A percentile compares a stretch with the other conserved stretches of the same genome.
These are phyloP conservation scores for Tapera naevia DNA, from an alignment of 2,797 vertebrate species.

Conservation along the genomic window DNA sequence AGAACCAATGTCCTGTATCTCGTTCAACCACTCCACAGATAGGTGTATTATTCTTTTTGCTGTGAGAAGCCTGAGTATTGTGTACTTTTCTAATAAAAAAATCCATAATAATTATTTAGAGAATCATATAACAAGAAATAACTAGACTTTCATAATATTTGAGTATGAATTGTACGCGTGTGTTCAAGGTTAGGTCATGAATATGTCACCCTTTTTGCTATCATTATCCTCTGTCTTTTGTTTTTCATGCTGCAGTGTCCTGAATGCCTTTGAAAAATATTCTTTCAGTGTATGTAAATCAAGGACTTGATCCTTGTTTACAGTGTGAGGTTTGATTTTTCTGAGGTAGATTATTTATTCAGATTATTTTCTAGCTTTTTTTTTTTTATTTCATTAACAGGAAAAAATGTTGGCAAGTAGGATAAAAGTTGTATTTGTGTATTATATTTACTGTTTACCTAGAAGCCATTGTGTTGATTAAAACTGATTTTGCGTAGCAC, in stretches of 20 bases:
- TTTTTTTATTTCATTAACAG: neutral
- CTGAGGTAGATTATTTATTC: neutral
- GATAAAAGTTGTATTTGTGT: neutral
- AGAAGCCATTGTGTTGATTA: neutral
- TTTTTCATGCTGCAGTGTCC: neutral
- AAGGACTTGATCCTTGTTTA: neutral
- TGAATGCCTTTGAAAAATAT: neutral
- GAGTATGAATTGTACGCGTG: neutral
- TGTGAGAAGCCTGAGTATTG: neutral
- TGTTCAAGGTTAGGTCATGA: neutral
- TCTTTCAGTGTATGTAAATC: neutral
- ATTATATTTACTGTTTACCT: neutral
- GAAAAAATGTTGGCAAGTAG: neutral
- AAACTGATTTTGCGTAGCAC: neutral
- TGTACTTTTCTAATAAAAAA: neutral
- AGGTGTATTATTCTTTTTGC: neutral
- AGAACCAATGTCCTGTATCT: neutral
- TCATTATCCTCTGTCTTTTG: neutral
- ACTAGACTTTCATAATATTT: neutral
- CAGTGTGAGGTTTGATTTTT: neutral
- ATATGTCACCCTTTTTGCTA: neutral
- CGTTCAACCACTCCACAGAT: neutral
- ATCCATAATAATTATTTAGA: neutral
- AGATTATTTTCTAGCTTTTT: neutral
- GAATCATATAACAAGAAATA: neutral